Evolutionary conservation across 2,797 vertebrate genomes (phyloP).

Genomic region (Catharus ustulatus): DNA sequence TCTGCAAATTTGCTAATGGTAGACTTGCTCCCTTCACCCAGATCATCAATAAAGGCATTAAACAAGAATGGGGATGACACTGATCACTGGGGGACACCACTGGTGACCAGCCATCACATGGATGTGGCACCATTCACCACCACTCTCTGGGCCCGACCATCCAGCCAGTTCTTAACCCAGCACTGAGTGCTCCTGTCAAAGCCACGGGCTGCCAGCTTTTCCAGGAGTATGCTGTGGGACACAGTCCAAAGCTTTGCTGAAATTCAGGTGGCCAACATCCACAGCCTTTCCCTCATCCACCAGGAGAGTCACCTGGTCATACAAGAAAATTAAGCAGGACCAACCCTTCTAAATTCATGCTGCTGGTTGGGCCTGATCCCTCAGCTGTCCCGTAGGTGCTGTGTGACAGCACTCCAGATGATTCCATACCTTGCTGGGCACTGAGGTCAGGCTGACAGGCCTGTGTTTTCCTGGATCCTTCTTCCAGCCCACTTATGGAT

Average conservation of each 20-base stretch:
- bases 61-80: background rate
- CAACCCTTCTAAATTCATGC: background rate
- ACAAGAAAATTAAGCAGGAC: background rate
- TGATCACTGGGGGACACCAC: background rate
- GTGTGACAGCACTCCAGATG: background rate
- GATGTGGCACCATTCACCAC: background rate
- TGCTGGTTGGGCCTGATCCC: background rate
- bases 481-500: background rate
- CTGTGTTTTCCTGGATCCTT: background rate
- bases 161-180: background rate
- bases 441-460: background rate
- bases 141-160: background rate
- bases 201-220: rapidly evolving
- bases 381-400: too few species aligned
- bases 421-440: background rate
- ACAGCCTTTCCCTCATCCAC: background rate
- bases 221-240: background rate
- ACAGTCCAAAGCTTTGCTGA: background rate
- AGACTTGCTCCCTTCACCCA: background rate
- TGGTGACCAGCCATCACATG: background rate
- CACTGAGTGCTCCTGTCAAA: background rate
- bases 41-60: background rate
- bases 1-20: background rate
- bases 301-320: background rate
- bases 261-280: background rate